These are phyloP conservation scores for Dipodomys spectabilis DNA, from an alignment of 2,113 vertebrate species.

Conservation along the genomic window DNA sequence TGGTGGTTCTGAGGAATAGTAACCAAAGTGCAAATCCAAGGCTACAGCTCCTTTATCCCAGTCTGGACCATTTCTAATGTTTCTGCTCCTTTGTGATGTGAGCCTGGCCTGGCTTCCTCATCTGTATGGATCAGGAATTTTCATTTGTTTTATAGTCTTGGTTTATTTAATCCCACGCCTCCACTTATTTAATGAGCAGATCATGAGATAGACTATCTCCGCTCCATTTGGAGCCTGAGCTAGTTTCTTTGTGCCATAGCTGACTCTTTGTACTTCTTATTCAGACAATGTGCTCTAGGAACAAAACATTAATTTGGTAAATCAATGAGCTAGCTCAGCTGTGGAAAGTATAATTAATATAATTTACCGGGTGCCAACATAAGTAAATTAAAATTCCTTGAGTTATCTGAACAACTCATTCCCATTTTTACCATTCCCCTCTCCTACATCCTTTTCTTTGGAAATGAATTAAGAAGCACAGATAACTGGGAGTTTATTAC, in stretches of 20 bases:
- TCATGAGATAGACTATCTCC: not conserved
- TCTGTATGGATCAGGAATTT: not conserved
- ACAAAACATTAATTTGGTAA: constrained; percentile 44
- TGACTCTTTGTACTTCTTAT: not conserved
- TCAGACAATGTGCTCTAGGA: not conserved
- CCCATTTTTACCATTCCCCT: not conserved
- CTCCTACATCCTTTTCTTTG: not conserved
- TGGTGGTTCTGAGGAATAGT: not conserved
- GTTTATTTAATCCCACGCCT: not conserved
- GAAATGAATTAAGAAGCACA: not conserved
- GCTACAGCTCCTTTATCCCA: too few relatives aligned
- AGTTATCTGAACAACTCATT: not conserved
- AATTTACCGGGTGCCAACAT: constrained; percentile 38
- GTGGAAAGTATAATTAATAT: constrained; percentile 25
- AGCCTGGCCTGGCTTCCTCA: not conserved
- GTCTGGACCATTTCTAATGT: not conserved
- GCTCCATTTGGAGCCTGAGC: not conserved
- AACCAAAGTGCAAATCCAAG: not conserved
- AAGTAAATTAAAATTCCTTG: constrained; percentile 24
- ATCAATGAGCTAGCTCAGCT: constrained; percentile 25
- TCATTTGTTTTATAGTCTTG: constrained; percentile 2
- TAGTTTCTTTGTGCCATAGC: not conserved
- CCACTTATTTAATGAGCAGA: not conserved
- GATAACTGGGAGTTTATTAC: not conserved
- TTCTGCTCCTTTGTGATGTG: not conserved